Conservation (phyloP, 2,888 invertebrate genomes). For the Acanthococcus lagerstroemiae region DNA sequence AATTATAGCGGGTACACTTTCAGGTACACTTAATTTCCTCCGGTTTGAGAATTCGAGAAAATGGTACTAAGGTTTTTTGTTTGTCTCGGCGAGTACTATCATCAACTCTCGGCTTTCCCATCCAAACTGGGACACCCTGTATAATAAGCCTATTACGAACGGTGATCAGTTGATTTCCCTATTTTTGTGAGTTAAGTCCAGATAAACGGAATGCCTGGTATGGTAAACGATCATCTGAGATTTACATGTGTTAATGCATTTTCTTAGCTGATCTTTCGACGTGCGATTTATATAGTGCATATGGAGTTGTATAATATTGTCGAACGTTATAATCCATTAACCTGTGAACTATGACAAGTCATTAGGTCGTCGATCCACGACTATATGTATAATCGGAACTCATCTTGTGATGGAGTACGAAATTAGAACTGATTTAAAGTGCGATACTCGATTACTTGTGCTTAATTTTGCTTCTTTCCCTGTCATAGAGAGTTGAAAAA, state of each 20-base stretch:
- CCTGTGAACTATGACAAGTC: neutral
- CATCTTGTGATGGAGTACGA: neutral
- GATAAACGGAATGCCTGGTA: neutral
- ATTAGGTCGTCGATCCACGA: neutral
- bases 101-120: too few relatives aligned
- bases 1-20: too few relatives aligned
- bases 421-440: neutral
- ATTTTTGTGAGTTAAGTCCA: neutral
- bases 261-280: neutral
- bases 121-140: too few relatives aligned
- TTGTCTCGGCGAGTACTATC: too few relatives aligned
- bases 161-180: neutral
- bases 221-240: neutral
- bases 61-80: too few relatives aligned
- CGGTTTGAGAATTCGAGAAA: too few relatives aligned
- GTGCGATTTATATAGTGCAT: neutral
- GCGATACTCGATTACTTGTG: neutral
- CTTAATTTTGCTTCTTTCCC: neutral
- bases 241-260: neutral
- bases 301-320: neutral
- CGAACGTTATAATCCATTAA: neutral
- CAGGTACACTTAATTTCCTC: too few relatives aligned
- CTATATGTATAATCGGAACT: neutral
- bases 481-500: neutral
- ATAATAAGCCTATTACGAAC: neutral